A percentile compares a stretch with the other conserved stretches of the same genome.
Evolutionary conservation across 2,113 vertebrate genomes (phyloP).

Genomic region (Orycteropus afer): DNA sequence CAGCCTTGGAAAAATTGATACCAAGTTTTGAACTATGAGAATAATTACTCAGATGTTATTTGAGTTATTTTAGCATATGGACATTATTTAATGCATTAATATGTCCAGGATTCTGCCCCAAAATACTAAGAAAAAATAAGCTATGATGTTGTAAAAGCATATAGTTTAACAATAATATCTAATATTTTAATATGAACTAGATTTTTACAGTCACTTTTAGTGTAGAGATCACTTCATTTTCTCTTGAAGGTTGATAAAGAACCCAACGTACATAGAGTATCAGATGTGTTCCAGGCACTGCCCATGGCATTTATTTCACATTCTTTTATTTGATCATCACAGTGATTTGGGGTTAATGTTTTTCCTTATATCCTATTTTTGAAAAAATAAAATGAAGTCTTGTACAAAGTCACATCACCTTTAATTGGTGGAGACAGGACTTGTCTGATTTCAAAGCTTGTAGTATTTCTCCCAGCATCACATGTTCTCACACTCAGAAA

Average conservation of each 20-base stretch:
- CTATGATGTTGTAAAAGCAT: neutral
- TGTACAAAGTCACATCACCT: neutral
- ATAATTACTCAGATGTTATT: neutral
- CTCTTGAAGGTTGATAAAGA: neutral
- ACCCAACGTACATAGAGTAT: neutral
- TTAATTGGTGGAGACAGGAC: neutral
- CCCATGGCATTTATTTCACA: neutral
- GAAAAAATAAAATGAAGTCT: neutral
- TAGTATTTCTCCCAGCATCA: neutral
- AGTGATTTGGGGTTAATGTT: neutral
- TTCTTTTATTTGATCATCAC: conserved; percentile 8
- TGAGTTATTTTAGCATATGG: neutral
- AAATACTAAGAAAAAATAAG: neutral
- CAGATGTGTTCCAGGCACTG: neutral
- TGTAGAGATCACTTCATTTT: neutral
- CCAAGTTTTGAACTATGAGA: neutral
- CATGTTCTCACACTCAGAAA: neutral
- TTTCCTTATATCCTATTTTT: neutral
- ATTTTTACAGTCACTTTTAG: neutral
- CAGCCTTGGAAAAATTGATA: neutral
- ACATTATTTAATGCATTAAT: neutral
- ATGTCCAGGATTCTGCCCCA: neutral
- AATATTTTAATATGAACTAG: neutral
- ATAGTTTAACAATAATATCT: neutral
- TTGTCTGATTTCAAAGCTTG: neutral